These are phyloP conservation scores for Byasa hedistus DNA, from an alignment of 2,888 invertebrate genomes.

Conservation along the genomic window DNA sequence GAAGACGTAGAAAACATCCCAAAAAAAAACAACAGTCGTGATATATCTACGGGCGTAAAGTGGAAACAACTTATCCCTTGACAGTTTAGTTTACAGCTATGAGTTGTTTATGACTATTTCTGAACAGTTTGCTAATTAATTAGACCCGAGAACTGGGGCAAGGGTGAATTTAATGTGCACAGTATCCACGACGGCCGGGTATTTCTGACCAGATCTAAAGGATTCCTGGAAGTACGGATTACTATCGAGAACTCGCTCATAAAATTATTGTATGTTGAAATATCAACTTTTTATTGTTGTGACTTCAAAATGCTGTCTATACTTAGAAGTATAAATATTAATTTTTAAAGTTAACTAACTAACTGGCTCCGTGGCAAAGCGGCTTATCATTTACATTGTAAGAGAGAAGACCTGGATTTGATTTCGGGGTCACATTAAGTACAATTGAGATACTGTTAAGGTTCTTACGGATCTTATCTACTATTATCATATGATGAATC, in stretches of 20 bases:
- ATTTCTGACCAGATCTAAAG: constrained; percentile 11
- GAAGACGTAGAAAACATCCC: too few species aligned
- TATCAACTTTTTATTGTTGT: neutral
- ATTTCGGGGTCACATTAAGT: too few species aligned
- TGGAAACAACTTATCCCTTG: neutral
- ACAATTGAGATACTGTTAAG: too few species aligned
- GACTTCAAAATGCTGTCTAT: neutral
- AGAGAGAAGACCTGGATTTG: too few species aligned
- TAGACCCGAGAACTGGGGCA: constrained; percentile 18
- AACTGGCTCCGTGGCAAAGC: too few species aligned
- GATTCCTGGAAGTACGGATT: constrained; percentile 17
- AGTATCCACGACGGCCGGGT: constrained; percentile 13
- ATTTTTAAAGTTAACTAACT: too few species aligned
- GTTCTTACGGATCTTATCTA: too few species aligned
- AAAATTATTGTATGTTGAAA: neutral
- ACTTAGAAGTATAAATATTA: too few species aligned
- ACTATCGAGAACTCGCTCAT: neutral
- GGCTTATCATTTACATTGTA: too few species aligned
- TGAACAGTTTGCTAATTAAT: constrained; percentile 21
- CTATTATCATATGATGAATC: too few species aligned
- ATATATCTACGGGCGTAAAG: too few species aligned
- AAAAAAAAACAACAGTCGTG: too few species aligned
- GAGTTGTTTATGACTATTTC: constrained; percentile 17
- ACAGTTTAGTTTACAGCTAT: neutral
- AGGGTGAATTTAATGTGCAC: constrained; percentile 20